Evolutionary conservation across 1,140 invertebrate genomes (phyloP).

Genomic region (Diuraphis noxia): DNA sequence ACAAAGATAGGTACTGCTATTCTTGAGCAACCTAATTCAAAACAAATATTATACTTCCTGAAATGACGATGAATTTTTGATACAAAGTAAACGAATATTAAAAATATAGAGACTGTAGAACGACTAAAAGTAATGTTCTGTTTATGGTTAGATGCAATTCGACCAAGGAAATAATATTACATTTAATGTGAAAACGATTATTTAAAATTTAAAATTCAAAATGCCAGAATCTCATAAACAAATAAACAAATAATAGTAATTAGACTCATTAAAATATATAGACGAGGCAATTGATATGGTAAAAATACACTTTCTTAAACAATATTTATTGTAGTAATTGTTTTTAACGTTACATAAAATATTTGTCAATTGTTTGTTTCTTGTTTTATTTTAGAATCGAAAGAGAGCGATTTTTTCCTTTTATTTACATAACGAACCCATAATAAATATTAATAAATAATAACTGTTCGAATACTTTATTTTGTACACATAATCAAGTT

Average conservation of each 20-base stretch:
- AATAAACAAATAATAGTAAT: neutral
- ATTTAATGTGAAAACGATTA: neutral
- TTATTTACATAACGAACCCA: neutral
- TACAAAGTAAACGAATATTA: neutral
- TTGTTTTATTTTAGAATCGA: neutral
- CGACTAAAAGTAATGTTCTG: neutral
- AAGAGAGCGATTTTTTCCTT: neutral
- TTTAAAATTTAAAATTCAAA: neutral
- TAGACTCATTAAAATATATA: neutral
- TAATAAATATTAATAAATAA: neutral
- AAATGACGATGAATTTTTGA: neutral
- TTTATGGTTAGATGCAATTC: neutral
- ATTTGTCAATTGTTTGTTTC: neutral
- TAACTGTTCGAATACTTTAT: neutral
- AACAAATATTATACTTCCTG: conserved; percentile 3
- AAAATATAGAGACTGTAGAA: neutral
- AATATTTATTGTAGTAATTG: neutral
- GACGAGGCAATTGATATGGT: neutral
- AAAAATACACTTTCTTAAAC: neutral
- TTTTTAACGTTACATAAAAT: neutral
- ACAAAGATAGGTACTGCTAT: neutral
- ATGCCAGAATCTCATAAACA: neutral
- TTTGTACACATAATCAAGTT: neutral
- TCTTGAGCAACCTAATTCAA: neutral
- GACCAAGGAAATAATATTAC: neutral